Evolutionary conservation across 2,113 vertebrate species (phyloP), one percentile per base, ranked within the genome.

Genomic region (Cettia cetti): DNA sequence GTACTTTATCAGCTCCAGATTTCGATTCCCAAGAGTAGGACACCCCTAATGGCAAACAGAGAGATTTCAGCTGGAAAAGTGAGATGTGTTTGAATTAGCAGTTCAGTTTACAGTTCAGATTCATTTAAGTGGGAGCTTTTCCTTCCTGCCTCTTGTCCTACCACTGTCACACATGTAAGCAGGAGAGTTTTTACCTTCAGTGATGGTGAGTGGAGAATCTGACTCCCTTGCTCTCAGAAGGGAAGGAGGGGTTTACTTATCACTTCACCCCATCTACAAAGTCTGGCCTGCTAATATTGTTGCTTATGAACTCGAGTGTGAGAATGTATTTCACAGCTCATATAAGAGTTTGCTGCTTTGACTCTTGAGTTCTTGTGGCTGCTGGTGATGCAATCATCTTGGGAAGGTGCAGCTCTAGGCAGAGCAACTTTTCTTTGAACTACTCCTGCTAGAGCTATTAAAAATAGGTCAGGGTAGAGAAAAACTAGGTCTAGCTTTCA

Each of bases 341-440:
- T 83, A 63, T 83, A 70, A 61, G 71, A 86, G 54, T 82, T 94
- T 0, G 4, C 74, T 85, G 14, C 90, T 82, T 81, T 60, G 66
- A 42, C 77, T 91, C 66, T 84, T 61, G 81, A 82, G 86, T 81
- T 96, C 68, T 94, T 95, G 95, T 91, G 92, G 89, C 91, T 92
- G 89, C 40, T 88, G 61, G 87, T 92, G 95, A 95, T 92, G 89
- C 87, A 94, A 89, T 82, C 24, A 1, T 82, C 72, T 81, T 94
- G 94, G 90, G 94, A 96, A 97, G 88, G 88, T 89, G 85, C 90
- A 90, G 90, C 93, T 96, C 86, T 79, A 89, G 94, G 93, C 93
- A 93, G n/a, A 93, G 85, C 22, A 93, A 59, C 68, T 88, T 91
- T 81, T 70, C 94, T 97, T 96, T 95, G 93, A 96, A 95, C 92